Evolutionary conservation across 2,797 vertebrate genomes (phyloP).

Genomic region (Phrynocephalus guinanensis): DNA sequence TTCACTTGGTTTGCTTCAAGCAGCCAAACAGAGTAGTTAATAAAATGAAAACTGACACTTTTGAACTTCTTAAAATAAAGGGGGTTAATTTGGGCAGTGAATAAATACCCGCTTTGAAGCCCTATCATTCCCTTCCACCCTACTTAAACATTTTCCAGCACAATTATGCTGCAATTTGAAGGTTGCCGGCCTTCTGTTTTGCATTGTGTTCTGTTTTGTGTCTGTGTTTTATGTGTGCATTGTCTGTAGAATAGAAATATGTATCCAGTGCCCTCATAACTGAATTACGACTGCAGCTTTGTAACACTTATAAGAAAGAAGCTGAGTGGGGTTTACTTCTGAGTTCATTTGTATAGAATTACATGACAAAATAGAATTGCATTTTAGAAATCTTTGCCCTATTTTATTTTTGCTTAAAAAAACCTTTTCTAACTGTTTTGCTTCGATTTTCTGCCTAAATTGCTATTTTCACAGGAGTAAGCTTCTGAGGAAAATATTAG

Average conservation of each 20-base stretch:
- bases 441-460: neutral
- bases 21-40: conserved; percentile 46
- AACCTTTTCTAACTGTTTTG: neutral
- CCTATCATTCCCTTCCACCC: neutral
- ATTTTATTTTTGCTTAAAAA: conserved; percentile 15
- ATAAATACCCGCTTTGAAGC: conserved; percentile 27
- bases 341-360: neutral
- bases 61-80: conserved; percentile 41
- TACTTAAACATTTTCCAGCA: neutral
- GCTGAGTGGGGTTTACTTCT: neutral
- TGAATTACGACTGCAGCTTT: neutral
- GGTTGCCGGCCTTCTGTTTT: neutral
- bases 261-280: neutral
- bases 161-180: conserved; percentile 6
- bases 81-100: conserved; percentile 25
- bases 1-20: conserved; percentile 55
- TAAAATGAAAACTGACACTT: conserved; percentile 26
- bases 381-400: neutral
- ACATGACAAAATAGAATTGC: neutral
- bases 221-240: neutral
- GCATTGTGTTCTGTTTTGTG: neutral
- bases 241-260: neutral
- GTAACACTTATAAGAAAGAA: neutral
- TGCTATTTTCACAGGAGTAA: neutral
- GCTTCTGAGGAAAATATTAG: neutral